Percentiles rank a stretch among this genome's conserved stretches.
phyloP scores from a whole-genome alignment of 2,113 vertebrate species.

The Oceanites oceanicus region DNA sequence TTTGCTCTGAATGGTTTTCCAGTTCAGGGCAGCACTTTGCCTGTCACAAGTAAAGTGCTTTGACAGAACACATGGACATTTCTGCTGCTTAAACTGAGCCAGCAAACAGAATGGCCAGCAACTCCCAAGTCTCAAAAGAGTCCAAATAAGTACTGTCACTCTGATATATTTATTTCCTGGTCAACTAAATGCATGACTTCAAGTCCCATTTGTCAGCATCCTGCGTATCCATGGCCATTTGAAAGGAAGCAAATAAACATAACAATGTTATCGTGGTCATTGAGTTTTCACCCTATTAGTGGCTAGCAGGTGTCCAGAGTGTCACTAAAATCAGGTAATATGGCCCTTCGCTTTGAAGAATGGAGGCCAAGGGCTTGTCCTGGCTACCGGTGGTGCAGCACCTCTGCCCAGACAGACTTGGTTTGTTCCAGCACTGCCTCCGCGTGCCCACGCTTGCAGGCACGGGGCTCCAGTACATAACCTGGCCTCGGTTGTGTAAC shows the following conservation, averaged over 20 bases:
- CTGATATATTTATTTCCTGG: conserved; percentile 40
- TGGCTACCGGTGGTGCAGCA: not conserved
- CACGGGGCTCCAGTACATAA: not conserved
- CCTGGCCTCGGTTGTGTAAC: rapidly evolving
- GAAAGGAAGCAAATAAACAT: conserved; percentile 55
- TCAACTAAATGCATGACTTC: conserved; percentile 24
- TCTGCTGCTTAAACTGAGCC: not conserved
- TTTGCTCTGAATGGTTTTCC: conserved; percentile 44
- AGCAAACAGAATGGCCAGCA: not conserved
- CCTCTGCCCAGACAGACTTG: not conserved
- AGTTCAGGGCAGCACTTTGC: conserved; percentile 55
- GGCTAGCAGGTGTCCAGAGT: not conserved
- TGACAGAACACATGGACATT: conserved; percentile 50
- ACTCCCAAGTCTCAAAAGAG: not conserved
- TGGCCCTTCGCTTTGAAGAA: not conserved
- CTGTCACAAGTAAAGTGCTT: conserved; percentile 56
- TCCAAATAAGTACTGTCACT: not conserved
- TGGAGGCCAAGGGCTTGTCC: not conserved
- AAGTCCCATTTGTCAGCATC: conserved; percentile 33
- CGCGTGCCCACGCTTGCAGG: no score
- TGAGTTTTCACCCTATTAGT: not conserved
- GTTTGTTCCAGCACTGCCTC: not conserved
- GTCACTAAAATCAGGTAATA: not conserved
- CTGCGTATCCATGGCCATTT: not conserved
- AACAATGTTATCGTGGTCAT: not conserved